Evolutionary conservation across 1,140 invertebrate species (phyloP).

Genomic region (Meloidogyne floridensis): DNA sequence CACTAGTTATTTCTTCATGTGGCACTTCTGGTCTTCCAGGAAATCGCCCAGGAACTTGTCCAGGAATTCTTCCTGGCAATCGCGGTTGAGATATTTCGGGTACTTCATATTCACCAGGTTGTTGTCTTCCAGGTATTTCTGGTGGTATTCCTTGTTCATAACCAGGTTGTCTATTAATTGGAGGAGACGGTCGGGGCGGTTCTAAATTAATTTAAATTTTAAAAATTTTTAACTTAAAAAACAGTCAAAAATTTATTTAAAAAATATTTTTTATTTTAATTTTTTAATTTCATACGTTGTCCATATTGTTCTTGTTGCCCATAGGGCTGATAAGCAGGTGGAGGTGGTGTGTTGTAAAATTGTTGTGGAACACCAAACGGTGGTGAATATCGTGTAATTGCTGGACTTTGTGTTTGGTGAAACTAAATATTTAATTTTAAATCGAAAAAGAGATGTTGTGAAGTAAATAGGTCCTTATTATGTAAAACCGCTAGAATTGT

Average conservation of each 20-base stretch:
- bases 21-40: not conserved
- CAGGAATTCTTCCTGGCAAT: not conserved
- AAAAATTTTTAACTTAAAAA: too few species aligned
- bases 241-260: too few species aligned
- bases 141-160: not conserved
- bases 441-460: too few species aligned
- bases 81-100: constrained; percentile 7
- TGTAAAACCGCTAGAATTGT: too few species aligned
- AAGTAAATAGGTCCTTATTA: too few species aligned
- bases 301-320: not conserved
- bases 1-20: not conserved
- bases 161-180: too few species aligned
- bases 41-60: not conserved
- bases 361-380: constrained; percentile 18
- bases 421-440: not conserved
- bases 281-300: not conserved
- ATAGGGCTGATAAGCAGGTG: not conserved
- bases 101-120: not conserved
- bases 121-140: constrained; percentile 2
- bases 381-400: constrained; percentile 2
- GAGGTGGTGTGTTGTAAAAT: not conserved
- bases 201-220: not conserved
- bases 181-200: not conserved
- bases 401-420: constrained; percentile 1
- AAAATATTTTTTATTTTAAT: too few species aligned